Evolutionary conservation across 2,888 invertebrate species (phyloP).

Genomic region (Ochropacha duplaris): DNA sequence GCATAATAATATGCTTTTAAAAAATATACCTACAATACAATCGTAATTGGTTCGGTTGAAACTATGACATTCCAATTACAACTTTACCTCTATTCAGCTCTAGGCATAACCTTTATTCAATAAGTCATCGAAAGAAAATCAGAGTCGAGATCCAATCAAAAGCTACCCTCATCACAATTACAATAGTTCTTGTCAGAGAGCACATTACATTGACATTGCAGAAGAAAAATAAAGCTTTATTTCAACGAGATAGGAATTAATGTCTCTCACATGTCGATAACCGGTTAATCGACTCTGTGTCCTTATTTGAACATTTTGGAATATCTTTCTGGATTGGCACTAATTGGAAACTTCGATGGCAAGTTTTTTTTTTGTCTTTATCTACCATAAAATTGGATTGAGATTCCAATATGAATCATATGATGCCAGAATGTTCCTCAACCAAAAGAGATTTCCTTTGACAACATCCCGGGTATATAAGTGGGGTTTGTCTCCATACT

Average conservation of each 20-base stretch:
- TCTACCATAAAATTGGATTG: too few species aligned
- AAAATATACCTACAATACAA: background rate
- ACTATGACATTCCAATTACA: background rate
- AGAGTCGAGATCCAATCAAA: background rate
- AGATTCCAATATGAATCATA: background rate
- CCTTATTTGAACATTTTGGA: too few species aligned
- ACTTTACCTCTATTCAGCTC: background rate
- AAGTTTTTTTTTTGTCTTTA: too few species aligned
- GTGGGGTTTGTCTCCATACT: constrained; percentile 9
- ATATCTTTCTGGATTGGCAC: too few species aligned
- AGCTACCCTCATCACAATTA: background rate
- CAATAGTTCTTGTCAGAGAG: background rate
- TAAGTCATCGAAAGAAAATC: background rate
- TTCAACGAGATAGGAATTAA: background rate
- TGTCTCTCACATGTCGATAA: background rate
- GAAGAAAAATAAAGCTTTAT: background rate
- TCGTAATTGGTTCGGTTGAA: background rate
- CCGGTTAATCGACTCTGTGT: background rate
- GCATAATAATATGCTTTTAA: too few species aligned
- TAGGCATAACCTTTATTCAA: background rate
- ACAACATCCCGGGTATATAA: constrained; percentile 5
- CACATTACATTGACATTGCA: background rate
- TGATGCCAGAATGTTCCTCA: background rate
- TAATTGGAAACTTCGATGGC: too few species aligned
- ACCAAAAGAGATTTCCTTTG: background rate